Conservation (phyloP, 2,113 vertebrate genomes). For the Smithornis capensis region DNA sequence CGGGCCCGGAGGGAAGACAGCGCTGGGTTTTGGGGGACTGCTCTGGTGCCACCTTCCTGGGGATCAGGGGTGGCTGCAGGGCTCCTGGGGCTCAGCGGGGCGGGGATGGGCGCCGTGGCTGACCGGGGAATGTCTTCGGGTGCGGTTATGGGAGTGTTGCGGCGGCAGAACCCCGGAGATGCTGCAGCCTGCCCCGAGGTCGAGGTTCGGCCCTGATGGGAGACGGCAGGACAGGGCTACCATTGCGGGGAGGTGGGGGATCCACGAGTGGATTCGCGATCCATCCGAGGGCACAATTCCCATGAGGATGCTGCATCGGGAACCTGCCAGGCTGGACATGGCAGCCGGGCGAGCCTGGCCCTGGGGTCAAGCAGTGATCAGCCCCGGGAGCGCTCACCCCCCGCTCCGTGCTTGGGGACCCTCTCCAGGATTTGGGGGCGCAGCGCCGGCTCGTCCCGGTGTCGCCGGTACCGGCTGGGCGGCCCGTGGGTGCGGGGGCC, state of each 20-base stretch:
- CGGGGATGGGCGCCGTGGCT: not conserved
- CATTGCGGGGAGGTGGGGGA: not conserved
- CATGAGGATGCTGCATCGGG: not conserved
- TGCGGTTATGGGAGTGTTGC: not conserved
- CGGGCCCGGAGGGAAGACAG: not conserved
- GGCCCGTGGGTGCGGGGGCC: no score
- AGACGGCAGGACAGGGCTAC: not conserved
- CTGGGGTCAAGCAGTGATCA: not conserved
- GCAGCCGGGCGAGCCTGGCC: not conserved
- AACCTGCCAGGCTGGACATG: not conserved
- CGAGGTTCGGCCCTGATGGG: not conserved
- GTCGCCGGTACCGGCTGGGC: not conserved
- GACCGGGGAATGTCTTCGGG: not conserved
- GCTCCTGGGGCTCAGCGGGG: not conserved
- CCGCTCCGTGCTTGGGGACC: not conserved
- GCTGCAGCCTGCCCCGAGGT: not conserved
- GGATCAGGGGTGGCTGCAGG: not conserved
- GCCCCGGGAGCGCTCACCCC: not conserved
- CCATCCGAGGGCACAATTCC: not conserved
- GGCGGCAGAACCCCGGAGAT: not conserved
- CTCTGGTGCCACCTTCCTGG: not conserved
- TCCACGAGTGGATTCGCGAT: no score
- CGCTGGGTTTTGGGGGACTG: not conserved
- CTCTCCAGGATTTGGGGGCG: rapidly evolving
- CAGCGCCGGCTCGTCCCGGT: not conserved